Percentiles rank a stretch among this genome's conserved stretches.
Evolutionary conservation across 2,113 vertebrate species (phyloP).

Genomic region (Oxyura jamaicensis): DNA sequence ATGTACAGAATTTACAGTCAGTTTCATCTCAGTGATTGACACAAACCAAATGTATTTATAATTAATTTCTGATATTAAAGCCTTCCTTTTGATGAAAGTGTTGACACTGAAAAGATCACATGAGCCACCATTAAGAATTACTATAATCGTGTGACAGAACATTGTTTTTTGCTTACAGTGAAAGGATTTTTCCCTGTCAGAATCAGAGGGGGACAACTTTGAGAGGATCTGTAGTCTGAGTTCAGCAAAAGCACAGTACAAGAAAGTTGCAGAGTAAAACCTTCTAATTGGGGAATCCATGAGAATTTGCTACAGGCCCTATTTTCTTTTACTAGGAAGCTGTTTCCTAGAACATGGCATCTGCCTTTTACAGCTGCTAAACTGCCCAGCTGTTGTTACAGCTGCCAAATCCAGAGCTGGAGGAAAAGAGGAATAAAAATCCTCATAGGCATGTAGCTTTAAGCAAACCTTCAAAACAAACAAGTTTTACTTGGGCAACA

Average conservation of each 20-base stretch:
- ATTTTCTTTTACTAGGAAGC: not conserved
- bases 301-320: not conserved
- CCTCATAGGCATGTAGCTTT: not conserved
- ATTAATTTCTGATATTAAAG: not conserved
- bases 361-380: slow-evolving; percentile 24
- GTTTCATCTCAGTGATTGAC: not conserved
- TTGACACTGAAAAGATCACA: not conserved
- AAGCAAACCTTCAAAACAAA: not conserved
- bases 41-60: not conserved
- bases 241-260: not conserved
- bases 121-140: not conserved
- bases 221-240: not conserved
- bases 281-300: not conserved
- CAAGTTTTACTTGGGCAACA: not conserved
- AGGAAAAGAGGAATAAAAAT: not conserved
- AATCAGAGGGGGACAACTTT: not conserved
- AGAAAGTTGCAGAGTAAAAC: not conserved
- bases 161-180: not conserved
- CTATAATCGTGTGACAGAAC: not conserved
- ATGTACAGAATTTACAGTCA: not conserved
- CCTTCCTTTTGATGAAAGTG: not conserved
- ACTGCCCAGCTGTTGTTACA: slow-evolving; percentile 42
- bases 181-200: not conserved
- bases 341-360: not conserved
- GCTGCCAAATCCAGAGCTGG: not conserved